Percentiles rank a stretch among this genome's conserved stretches.
Evolutionary conservation across 2,888 invertebrate species (phyloP).

Genomic region (Drosophila yooni): DNA sequence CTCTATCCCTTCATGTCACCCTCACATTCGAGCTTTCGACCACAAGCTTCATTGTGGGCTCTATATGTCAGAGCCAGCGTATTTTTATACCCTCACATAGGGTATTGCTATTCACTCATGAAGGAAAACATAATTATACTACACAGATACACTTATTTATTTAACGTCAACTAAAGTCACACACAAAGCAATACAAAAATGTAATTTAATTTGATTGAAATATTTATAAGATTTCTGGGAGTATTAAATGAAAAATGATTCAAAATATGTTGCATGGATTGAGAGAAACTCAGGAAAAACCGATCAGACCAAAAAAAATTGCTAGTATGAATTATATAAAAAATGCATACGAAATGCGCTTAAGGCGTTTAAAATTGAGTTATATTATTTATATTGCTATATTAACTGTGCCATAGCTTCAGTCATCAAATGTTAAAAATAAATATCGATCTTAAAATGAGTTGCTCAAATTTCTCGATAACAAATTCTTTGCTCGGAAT

Average conservation of each 20-base stretch:
- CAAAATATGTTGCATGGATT: neutral
- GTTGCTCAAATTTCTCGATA: neutral
- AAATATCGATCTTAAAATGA: neutral
- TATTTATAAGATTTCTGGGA: no score
- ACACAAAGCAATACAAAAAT: neutral
- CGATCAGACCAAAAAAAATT: neutral
- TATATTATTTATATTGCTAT: neutral
- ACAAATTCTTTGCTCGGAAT: no score
- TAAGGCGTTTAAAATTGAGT: no score
- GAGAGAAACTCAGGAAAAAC: rapidly evolving
- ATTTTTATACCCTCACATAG: slow-evolving; percentile 14
- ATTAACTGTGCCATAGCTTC: neutral
- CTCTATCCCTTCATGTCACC: slow-evolving; percentile 29
- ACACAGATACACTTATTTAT: neutral
- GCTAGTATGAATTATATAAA: no score
- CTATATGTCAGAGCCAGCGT: slow-evolving; percentile 52
- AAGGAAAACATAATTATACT: neutral
- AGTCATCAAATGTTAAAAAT: no score
- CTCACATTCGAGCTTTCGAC: slow-evolving; percentile 30
- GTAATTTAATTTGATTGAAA: no score
- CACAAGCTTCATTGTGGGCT: slow-evolving; percentile 47
- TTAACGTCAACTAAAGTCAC: neutral
- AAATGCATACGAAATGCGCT: no score
- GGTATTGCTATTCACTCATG: neutral
- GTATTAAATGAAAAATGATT: neutral